A percentile compares a stretch with the other conserved stretches of the same genome.
Evolutionary conservation across 2,113 vertebrate species (phyloP).

Genomic region (Pachyramphus minor): DNA sequence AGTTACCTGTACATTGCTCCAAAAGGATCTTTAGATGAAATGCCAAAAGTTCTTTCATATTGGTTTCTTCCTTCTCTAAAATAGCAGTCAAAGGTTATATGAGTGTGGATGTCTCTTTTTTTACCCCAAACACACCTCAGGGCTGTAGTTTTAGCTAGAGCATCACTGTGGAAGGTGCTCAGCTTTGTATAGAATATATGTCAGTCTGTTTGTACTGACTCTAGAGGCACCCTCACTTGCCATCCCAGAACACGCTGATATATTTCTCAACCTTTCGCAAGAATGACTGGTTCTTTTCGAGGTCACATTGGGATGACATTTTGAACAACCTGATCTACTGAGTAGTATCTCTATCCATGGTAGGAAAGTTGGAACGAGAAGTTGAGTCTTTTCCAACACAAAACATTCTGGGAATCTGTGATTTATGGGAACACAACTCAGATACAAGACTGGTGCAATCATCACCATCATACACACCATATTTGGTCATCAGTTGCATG

Average conservation of each 20-base stretch:
- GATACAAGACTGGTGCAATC: not conserved
- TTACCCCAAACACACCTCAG: not conserved
- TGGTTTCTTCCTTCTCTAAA: constrained; percentile 85
- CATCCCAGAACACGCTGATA: not conserved
- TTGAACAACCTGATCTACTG: not conserved
- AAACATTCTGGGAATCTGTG: not conserved
- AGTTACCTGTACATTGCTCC: constrained; percentile 86
- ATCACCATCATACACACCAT: not conserved
- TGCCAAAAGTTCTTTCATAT: constrained; percentile 80
- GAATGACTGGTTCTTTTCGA: not conserved
- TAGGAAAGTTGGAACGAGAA: not conserved
- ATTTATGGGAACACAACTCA: not conserved
- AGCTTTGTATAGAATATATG: not conserved
- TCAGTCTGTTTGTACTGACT: not conserved
- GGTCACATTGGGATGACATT: not conserved
- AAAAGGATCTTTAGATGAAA: constrained; percentile 79
- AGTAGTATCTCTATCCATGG: not conserved
- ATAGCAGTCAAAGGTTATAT: not conserved
- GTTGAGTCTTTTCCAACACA: not conserved
- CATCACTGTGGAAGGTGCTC: not conserved
- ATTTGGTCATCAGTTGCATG: not conserved
- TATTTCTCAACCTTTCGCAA: not conserved
- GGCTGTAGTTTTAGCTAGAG: not conserved
- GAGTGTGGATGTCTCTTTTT: not conserved
- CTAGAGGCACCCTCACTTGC: not conserved